phyloP scores from a whole-genome alignment of 1,140 invertebrate genomes.

The Drosophila murphyi region DNA sequence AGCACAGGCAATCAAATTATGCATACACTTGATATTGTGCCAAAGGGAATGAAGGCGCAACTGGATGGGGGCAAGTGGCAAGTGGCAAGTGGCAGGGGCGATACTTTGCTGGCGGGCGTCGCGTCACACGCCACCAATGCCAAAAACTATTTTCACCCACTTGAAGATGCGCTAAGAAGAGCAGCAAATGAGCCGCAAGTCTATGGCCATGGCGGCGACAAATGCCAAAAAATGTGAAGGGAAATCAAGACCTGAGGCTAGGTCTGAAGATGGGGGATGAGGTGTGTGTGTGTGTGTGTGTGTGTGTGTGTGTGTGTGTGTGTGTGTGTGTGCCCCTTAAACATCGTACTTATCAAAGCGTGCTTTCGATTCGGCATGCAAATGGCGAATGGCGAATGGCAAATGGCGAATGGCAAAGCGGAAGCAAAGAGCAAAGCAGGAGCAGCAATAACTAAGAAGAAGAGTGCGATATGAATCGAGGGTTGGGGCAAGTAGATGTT shows the following conservation, averaged over 20 bases:
- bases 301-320: neutral
- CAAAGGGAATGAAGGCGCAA: neutral
- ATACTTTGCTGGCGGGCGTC: constrained; percentile 16
- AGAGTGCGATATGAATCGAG: constrained; percentile 3
- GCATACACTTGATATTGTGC: constrained; percentile 45
- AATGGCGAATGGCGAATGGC: constrained; percentile 29
- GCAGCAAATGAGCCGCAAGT: constrained; percentile 51
- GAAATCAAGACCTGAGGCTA: neutral
- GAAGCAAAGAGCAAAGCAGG: constrained; percentile 40
- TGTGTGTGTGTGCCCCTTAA: neutral
- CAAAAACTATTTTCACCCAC: constrained; percentile 51
- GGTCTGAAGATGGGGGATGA: neutral
- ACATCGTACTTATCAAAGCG: constrained; percentile 36
- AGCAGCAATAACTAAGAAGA: constrained; percentile 36
- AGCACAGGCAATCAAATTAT: constrained; percentile 55
- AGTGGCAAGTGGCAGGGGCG: neutral
- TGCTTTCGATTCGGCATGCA: constrained; percentile 44
- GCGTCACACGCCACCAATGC: constrained; percentile 20
- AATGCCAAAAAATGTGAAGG: constrained; percentile 29
- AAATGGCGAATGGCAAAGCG: constrained; percentile 27
- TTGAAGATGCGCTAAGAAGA: constrained; percentile 34
- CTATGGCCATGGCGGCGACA: constrained; percentile 41
- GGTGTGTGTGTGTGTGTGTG: neutral
- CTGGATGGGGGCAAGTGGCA: neutral
- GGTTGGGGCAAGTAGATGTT: neutral